Evolutionary conservation across 1,140 invertebrate species (phyloP).

Genomic region (Drosophila sp.): DNA sequence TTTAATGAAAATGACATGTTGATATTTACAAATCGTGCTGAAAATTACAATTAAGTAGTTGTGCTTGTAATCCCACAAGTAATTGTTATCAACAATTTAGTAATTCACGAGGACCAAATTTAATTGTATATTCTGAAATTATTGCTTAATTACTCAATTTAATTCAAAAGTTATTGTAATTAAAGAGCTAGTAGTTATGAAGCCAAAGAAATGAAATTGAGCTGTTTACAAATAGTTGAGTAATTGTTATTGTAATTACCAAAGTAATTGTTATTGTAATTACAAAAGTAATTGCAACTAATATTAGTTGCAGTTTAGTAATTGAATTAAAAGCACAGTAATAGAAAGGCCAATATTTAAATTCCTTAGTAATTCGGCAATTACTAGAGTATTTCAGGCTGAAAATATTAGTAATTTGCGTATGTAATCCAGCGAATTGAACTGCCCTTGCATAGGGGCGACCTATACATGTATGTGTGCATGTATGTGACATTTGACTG

Average conservation of each 20-base stretch:
- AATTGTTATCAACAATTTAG: neutral
- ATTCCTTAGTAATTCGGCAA: neutral
- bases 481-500: constrained; percentile 22
- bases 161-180: too few species aligned
- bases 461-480: neutral
- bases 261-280: neutral
- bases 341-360: neutral
- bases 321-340: too few species aligned
- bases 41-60: neutral
- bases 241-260: neutral
- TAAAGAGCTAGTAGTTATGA: too few species aligned
- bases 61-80: neutral
- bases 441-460: neutral
- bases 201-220: too few species aligned
- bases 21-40: neutral
- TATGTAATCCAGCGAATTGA: constrained; percentile 3
- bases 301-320: too few species aligned
- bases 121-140: too few species aligned
- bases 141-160: too few species aligned
- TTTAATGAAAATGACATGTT: neutral
- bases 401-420: neutral
- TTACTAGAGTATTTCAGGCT: constrained; percentile 9
- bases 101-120: too few species aligned
- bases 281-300: neutral
- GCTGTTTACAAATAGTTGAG: neutral